Base-by-base conservation (phyloP, 2,888 invertebrate genomes). In the Pheosia tremula region DNA sequence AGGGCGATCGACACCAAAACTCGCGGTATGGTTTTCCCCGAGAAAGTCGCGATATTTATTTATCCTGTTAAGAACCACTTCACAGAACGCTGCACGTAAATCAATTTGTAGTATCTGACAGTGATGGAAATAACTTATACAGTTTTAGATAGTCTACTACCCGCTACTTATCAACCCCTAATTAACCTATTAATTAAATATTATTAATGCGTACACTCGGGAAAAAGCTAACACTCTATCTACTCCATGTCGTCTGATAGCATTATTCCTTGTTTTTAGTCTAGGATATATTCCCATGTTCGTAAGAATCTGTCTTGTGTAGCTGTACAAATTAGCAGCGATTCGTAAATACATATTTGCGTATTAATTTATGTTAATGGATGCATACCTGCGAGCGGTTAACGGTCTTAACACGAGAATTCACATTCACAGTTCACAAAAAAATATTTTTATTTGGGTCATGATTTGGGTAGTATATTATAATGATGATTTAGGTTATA, bases 31-130 rank as follows among this genome's bases (percentile, higher is more conserved):
- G 53, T 58, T 63, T 63, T 72, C 67, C 75, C 72, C 66, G 65
- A 61, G 69, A 66, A 62, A 67, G 69, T 66, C 56, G 45, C n/a
- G 58, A 7, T 60, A 39, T 45, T 59, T 58, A 57, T 69, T 67
- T 66, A 67, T 53, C 69, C 69, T 72, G 62, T 60, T 57, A 11
- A 54, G 24, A 37, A 50, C 49, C 4, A 50, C 49, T 13, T 50
- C 5, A 50, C 5, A 13, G 6, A 24, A 2, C 24, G 24, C 24
- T 24, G 24, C 50, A 7, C 38, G 53, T 4, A 38, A 11, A 37
- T 37, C 37, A 11, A 55, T 49, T 13, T 49, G 47, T 24, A 7
- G n/a, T 55, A 45, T 39, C 59, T 56, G 54, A 11, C 37, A 36
- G 11, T 47, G n/a, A 11, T 11, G 47, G 47, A 11, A 47, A 11